Evolutionary conservation across 2,888 invertebrate genomes (phyloP), one percentile per base, ranked within the genome.

Genomic region (Lutraria lutraria): DNA sequence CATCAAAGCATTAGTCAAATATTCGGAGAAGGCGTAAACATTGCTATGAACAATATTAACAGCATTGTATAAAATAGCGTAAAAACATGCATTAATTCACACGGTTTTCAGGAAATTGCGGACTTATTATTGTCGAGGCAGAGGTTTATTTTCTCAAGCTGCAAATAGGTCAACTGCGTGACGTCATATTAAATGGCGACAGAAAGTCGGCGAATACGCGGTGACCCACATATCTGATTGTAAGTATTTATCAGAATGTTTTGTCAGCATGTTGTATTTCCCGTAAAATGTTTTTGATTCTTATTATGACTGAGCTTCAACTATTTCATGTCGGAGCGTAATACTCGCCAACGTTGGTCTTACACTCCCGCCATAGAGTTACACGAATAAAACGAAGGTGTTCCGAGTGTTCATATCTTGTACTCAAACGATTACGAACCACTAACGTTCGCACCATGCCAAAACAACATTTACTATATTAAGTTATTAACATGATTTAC

Each of bases 161-260:
- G 90, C 81, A 43, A 83, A 34, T 21, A 63, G 79, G 82, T 76
- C 52, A 72, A 54, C 21, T 72, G 84, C 53, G 91, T 96, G 95
- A 96, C 94, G 95, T 95, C 95, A 95, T 92, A 90, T 90, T 84
- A 87, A 92, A 88, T 94, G 95, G 96, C 95, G 96, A 96, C 96
- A 94, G 93, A 86, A 88, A 92, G 95, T 94, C 95, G 95, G 94
- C 92, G 83, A 83, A 76, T 34, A 34, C 53, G n/a, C 54, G 43
- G 29, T 91, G 89, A 89, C 91, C 91, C 88, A 88, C 56, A 68
- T 87, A 72, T n/a, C 6, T 43, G 25, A 54, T 25, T 29, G 76
- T 72, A 83, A 34, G 82, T 31, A 34, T 31, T 12, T 76, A 76
- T 76, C 31, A 21, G 34, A 76, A n/a, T 25, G 31, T 34, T 76